Evolutionary conservation across 2,888 invertebrate genomes (phyloP).

Genomic region (Eudasyphora cyanicolor): DNA sequence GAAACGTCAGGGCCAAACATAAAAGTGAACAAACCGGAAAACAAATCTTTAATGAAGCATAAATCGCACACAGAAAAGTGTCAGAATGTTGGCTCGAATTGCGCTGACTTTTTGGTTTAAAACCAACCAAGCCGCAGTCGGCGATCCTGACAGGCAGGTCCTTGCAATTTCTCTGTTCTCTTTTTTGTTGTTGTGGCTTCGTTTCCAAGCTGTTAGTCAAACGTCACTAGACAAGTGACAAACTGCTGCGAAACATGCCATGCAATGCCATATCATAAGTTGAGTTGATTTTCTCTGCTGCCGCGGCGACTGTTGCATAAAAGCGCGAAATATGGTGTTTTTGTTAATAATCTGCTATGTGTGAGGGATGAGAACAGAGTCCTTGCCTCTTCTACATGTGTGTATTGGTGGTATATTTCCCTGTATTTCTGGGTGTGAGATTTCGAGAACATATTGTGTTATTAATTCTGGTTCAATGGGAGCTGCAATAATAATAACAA

Average conservation of each 20-base stretch:
- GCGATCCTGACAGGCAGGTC: slow-evolving; percentile 8
- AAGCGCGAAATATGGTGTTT: slow-evolving; percentile 57
- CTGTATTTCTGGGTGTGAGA: slow-evolving; percentile 48
- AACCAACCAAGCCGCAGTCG: not conserved
- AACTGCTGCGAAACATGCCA: slow-evolving; percentile 64
- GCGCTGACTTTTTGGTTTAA: not conserved
- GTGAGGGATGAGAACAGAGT: not conserved
- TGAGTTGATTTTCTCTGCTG: slow-evolving; percentile 20
- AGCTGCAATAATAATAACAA: slow-evolving; percentile 48
- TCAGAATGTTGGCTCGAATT: not conserved
- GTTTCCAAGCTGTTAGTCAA: slow-evolving; percentile 60
- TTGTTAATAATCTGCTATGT: slow-evolving; percentile 13
- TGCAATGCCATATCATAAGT: slow-evolving; percentile 62
- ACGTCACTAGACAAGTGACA: slow-evolving; percentile 66
- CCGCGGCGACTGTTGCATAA: slow-evolving; percentile 39
- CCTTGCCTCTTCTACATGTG: not conserved
- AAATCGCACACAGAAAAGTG: slow-evolving; percentile 34
- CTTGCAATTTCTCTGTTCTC: slow-evolving; percentile 15
- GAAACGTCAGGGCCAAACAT: slow-evolving; percentile 56
- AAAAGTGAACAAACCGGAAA: slow-evolving; percentile 67
- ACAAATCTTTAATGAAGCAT: slow-evolving; percentile 68
- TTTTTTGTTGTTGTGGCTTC: slow-evolving; percentile 40
- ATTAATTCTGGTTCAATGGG: slow-evolving; percentile 65
- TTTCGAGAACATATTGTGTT: slow-evolving; percentile 61
- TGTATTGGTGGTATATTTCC: not conserved